These are phyloP conservation scores for Ciconia stormi DNA, from an alignment of 2,113 vertebrate species.

Conservation along the genomic window DNA sequence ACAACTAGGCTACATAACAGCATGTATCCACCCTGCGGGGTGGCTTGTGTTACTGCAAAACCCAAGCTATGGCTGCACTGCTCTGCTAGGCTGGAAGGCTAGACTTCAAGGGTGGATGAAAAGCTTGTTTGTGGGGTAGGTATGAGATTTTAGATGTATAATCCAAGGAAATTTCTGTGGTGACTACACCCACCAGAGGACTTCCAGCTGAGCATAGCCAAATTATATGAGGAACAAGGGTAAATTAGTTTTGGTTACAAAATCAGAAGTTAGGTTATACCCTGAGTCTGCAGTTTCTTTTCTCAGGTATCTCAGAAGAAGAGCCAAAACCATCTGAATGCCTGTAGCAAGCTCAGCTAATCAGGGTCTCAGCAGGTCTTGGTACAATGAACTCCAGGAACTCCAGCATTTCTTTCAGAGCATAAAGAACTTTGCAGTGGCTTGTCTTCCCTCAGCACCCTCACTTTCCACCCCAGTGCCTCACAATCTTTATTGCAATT, in stretches of 20 bases:
- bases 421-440: neutral
- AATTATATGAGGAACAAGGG: neutral
- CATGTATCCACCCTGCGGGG: rapidly evolving
- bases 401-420: neutral
- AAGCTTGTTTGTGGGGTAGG: neutral
- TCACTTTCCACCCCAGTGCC: neutral
- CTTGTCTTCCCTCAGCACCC: neutral
- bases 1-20: rapidly evolving
- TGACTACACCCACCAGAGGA: neutral
- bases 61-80: neutral
- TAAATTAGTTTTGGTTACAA: neutral
- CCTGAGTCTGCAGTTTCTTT: neutral
- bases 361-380: neutral
- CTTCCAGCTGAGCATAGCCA: neutral
- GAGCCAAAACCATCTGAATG: neutral
- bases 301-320: neutral
- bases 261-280: neutral
- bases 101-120: neutral
- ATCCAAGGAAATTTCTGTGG: neutral
- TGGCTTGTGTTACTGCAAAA: neutral
- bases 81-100: neutral
- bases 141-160: neutral
- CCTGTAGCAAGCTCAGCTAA: neutral
- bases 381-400: neutral
- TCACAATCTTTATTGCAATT: neutral